These are phyloP conservation scores for Escarpia spicata DNA, from an alignment of 2,888 invertebrate genomes.

Conservation along the genomic window DNA sequence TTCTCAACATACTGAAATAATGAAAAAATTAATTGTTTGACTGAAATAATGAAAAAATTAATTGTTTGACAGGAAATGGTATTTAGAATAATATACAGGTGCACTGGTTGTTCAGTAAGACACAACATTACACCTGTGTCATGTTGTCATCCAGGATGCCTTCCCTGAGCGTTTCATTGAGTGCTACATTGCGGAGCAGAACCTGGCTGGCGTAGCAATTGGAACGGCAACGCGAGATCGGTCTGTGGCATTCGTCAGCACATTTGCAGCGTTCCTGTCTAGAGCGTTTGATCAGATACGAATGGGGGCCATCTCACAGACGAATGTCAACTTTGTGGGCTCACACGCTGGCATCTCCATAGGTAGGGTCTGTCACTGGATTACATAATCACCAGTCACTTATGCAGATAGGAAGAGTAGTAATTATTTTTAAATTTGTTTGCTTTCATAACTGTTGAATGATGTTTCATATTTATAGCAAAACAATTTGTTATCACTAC, in stretches of 20 bases:
- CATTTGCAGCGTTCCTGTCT: constrained; percentile 94
- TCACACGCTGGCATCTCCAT: constrained; percentile 98
- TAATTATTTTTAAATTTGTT: background rate
- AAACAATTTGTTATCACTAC: background rate
- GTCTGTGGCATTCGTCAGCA: constrained; percentile 92
- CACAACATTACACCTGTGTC: background rate
- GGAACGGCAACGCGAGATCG: constrained; percentile 93
- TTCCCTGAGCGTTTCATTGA: constrained; percentile 84
- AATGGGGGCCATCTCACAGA: constrained; percentile 99
- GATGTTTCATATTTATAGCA: background rate
- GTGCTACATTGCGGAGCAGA: constrained; percentile 99
- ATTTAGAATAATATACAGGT: too few relatives aligned
- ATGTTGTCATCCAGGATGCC: constrained; percentile 53
- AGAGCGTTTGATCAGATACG: constrained; percentile 98
- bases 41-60: too few relatives aligned
- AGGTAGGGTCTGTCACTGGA: constrained; percentile 69
- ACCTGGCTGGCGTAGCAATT: constrained; percentile 91
- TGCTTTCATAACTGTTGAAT: background rate
- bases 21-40: too few relatives aligned
- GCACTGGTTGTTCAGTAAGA: background rate
- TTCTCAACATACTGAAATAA: too few relatives aligned
- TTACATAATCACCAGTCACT: background rate
- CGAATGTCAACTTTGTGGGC: constrained; percentile 94
- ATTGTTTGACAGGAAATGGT: too few relatives aligned
- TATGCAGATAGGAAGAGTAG: background rate